Percentiles rank a stretch among this genome's conserved stretches.
phyloP scores from a whole-genome alignment of 2,888 invertebrate species.

The Caradrina clavipalpis region DNA sequence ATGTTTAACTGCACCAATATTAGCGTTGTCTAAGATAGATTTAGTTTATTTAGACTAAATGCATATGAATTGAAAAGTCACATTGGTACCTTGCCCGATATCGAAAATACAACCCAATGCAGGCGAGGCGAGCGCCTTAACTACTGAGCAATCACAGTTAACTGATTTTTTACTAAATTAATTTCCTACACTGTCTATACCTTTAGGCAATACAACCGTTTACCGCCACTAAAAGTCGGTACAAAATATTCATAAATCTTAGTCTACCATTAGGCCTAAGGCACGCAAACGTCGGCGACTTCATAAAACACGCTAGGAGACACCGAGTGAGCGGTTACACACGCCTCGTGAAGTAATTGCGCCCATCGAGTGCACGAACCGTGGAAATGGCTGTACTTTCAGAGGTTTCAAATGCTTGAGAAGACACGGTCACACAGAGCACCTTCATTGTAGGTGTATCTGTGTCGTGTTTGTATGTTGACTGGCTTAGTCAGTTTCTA shows the following conservation, averaged over 20 bases:
- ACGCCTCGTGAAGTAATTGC: constrained; percentile 37
- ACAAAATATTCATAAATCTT: constrained; percentile 11
- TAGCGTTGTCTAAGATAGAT: too few species aligned
- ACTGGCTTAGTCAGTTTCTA: background rate
- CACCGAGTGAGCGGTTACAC: constrained; percentile 31
- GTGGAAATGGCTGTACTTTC: constrained; percentile 31
- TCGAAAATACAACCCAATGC: too few species aligned
- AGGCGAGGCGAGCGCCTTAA: too few species aligned
- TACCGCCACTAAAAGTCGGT: background rate
- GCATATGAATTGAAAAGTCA: too few species aligned
- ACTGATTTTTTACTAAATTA: too few species aligned
- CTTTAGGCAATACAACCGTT: background rate
- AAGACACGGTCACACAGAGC: background rate
- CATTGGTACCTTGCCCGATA: too few species aligned
- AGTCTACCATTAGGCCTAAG: background rate
- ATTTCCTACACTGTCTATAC: too few species aligned
- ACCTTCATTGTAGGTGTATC: background rate
- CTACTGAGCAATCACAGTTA: too few species aligned
- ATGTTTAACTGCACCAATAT: too few species aligned
- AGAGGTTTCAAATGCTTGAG: constrained; percentile 2
- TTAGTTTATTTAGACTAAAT: too few species aligned
- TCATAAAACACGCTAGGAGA: constrained; percentile 22
- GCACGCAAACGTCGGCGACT: constrained; percentile 26
- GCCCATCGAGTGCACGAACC: constrained; percentile 36
- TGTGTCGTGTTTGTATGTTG: background rate